Conservation (phyloP, 2,797 vertebrate genomes). For the Xenops minutus region DNA sequence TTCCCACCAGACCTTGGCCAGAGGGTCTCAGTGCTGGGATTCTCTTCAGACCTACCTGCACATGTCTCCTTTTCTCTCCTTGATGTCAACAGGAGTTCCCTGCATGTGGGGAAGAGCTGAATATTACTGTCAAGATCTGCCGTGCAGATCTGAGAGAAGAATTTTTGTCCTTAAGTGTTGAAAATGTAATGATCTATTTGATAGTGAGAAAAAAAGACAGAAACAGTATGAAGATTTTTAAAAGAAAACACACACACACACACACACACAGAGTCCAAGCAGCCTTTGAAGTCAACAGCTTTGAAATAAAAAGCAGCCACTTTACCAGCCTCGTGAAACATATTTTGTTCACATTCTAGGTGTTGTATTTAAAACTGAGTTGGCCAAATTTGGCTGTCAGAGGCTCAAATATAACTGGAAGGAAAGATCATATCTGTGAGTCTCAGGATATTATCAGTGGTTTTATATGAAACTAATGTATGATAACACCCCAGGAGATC, state of each 20-base stretch:
- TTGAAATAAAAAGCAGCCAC: slow-evolving; percentile 70
- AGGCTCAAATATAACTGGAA: neutral
- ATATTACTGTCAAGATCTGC: slow-evolving; percentile 68
- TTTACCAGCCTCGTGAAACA: slow-evolving; percentile 45
- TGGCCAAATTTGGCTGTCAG: neutral
- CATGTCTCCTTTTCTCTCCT: slow-evolving; percentile 1
- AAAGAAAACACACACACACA: slow-evolving; percentile 59
- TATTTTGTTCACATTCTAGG: slow-evolving; percentile 58
- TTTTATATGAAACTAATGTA: neutral
- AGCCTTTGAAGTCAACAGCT: slow-evolving; percentile 61
- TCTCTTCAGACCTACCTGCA: slow-evolving; percentile 24
- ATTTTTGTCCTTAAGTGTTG: slow-evolving; percentile 70
- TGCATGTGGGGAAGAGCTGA: slow-evolving; percentile 61
- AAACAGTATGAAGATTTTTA: slow-evolving; percentile 69
- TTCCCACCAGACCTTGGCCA: neutral
- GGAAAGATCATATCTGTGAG: neutral
- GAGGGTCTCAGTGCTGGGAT: neutral
- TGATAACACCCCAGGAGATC: neutral
- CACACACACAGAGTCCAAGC: slow-evolving; percentile 20
- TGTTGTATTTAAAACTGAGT: slow-evolving; percentile 43
- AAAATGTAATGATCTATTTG: slow-evolving; percentile 74
- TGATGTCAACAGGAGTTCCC: slow-evolving; percentile 62
- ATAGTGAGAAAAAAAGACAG: slow-evolving; percentile 68
- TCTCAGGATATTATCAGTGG: neutral
- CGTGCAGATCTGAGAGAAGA: slow-evolving; percentile 57